These are phyloP conservation scores for Apotomis capreana DNA, from an alignment of 2,888 invertebrate genomes.

Conservation along the genomic window DNA sequence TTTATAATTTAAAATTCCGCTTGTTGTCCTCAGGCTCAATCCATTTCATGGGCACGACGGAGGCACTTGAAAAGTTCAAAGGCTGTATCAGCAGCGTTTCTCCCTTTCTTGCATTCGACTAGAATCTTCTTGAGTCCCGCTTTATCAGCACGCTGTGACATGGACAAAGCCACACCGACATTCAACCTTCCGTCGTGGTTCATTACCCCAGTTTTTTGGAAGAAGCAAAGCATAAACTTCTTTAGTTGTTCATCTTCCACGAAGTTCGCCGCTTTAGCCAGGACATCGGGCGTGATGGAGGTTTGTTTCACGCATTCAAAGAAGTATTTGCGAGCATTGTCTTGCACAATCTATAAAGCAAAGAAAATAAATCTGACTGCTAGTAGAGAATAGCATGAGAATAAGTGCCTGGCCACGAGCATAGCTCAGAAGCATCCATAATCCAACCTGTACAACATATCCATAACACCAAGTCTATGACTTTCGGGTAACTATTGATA, in stretches of 20 bases:
- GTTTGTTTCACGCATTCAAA: constrained; percentile 67
- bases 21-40: too few relatives aligned
- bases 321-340: constrained; percentile 57
- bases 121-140: constrained; percentile 53
- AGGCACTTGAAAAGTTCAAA: constrained; percentile 56
- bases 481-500: too few relatives aligned
- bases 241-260: constrained; percentile 59
- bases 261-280: constrained; percentile 57
- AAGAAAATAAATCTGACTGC: background rate
- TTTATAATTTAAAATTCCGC: too few relatives aligned
- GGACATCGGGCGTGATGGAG: constrained; percentile 63
- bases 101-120: constrained; percentile 54
- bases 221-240: constrained; percentile 62
- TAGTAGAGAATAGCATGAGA: too few relatives aligned
- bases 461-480: too few relatives aligned
- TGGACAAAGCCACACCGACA: constrained; percentile 54
- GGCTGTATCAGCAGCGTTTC: constrained; percentile 56
- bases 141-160: constrained; percentile 51
- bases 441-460: too few relatives aligned
- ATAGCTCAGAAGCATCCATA: too few relatives aligned
- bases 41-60: constrained; percentile 43
- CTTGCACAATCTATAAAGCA: constrained; percentile 60
- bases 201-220: constrained; percentile 55
- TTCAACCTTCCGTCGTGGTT: constrained; percentile 57
- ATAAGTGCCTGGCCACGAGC: too few relatives aligned